phyloP scores from a whole-genome alignment of 2,888 invertebrate species.

The Brachylomia viminalis region DNA sequence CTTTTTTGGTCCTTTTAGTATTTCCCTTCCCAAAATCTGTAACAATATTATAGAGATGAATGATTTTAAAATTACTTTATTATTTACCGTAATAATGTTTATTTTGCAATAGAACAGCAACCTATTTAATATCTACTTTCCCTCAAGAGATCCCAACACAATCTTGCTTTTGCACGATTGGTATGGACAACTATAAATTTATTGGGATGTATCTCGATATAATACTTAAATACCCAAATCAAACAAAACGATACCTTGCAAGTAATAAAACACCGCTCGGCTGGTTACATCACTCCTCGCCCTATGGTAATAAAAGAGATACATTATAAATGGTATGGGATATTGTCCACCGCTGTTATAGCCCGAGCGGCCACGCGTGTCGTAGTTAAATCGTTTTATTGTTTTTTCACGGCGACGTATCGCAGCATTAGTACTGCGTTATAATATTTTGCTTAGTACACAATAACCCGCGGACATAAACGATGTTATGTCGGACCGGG shows the following conservation, averaged over 20 bases:
- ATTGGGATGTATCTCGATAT: constrained; percentile 17
- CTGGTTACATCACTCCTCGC: constrained; percentile 64
- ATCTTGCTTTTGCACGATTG: background rate
- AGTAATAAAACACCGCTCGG: constrained; percentile 65
- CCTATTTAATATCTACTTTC: background rate
- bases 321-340: constrained; percentile 87
- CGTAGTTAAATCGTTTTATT: constrained; percentile 87
- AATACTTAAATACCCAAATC: constrained; percentile 35
- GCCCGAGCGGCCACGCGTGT: constrained; percentile 77
- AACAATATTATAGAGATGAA: background rate
- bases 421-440: constrained; percentile 80
- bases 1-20: background rate
- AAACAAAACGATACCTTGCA: constrained; percentile 61
- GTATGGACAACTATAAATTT: background rate
- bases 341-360: constrained; percentile 82
- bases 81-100: background rate
- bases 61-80: background rate
- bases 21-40: background rate
- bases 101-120: background rate
- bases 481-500: constrained; percentile 68
- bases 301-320: constrained; percentile 86
- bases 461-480: constrained; percentile 75
- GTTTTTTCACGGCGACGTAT: constrained; percentile 83
- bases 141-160: background rate
- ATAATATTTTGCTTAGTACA: constrained; percentile 81